These are phyloP conservation scores for Serranus cabrilla DNA, from an alignment of 2,797 vertebrate species.

Conservation along the genomic window DNA sequence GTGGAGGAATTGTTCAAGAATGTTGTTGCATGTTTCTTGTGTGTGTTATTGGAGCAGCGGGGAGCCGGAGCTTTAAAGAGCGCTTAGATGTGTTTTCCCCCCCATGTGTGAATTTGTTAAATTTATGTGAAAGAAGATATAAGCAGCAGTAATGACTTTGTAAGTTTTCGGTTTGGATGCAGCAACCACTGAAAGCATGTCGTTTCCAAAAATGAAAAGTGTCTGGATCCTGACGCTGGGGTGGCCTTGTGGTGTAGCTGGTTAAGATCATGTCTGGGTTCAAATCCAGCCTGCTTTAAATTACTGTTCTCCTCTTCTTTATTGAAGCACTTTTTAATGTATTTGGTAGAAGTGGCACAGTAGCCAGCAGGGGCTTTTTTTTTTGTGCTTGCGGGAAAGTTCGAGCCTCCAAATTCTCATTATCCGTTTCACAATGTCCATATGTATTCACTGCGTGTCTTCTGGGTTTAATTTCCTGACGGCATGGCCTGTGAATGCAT, in stretches of 20 bases:
- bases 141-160: constrained; percentile 6
- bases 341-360: background rate
- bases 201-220: constrained; percentile 8
- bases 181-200: constrained; percentile 4
- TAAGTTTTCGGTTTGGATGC: background rate
- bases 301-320: background rate
- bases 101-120: constrained; percentile 1
- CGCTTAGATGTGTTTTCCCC: background rate
- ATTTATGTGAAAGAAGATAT: constrained; percentile 15
- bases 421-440: background rate
- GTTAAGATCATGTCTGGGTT: constrained; percentile 26
- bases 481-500: background rate
- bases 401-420: background rate
- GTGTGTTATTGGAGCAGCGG: constrained; percentile 2
- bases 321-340: background rate
- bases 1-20: background rate
- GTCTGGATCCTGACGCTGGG: background rate
- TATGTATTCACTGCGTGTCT: constrained; percentile 2
- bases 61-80: background rate
- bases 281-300: constrained; percentile 25
- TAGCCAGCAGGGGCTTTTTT: background rate
- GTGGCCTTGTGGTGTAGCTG: constrained; percentile 20
- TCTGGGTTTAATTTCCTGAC: constrained; percentile 15
- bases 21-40: background rate
- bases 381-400: background rate